Evolutionary conservation across 2,113 vertebrate genomes (phyloP), one percentile per base, ranked within the genome.

Genomic region (Xiphophorus maculatus): DNA sequence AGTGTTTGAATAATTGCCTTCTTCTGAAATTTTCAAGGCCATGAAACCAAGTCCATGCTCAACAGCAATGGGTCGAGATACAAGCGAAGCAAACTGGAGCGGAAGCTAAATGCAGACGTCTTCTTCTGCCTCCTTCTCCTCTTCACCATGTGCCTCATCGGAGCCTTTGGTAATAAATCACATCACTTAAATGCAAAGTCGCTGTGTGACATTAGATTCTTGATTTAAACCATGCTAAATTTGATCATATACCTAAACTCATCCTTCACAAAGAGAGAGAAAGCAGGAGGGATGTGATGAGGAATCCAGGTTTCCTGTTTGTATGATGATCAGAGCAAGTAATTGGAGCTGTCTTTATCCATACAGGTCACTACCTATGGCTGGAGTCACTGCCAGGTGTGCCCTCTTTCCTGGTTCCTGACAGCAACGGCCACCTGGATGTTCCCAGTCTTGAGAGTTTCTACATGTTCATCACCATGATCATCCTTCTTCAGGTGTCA

Each of bases 381-480:
- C 90, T 94, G 58, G 32, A 88, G 76, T 91, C 60, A 3, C 94
- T 97, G 72, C 48, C 87, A 22, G 87, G 88, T 30, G 87, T 92
- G 37, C 95, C 97, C 0, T 94, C 94, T 11, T 99, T 96, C 28
- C 94, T 98, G 10, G 88, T 96, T 54, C 95, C 96, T 25, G 87
- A 94, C 1, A 71, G 71, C 40, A 78, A 91, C 0, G 96, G 96
- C 64, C 89, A 80, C 62, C 95, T 93, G 84, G 82, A 89, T 12
- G 73, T 93, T 61, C 88, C 94, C 0, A 79, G 89, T 68, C 92
- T 96, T 29, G 91, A 94, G 0, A 94, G 95, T 66, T 95, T 97
- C 91, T 97, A 96, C 90, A 96, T 94, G 95, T 99, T 99, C 86
- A 94, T 98, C 87, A 97, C 96, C 13, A 98, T 98, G 97, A 96